Evolutionary conservation across 2,113 vertebrate species (phyloP), one percentile per base, ranked within the genome.

Genomic region (Archocentrus centrarchus): DNA sequence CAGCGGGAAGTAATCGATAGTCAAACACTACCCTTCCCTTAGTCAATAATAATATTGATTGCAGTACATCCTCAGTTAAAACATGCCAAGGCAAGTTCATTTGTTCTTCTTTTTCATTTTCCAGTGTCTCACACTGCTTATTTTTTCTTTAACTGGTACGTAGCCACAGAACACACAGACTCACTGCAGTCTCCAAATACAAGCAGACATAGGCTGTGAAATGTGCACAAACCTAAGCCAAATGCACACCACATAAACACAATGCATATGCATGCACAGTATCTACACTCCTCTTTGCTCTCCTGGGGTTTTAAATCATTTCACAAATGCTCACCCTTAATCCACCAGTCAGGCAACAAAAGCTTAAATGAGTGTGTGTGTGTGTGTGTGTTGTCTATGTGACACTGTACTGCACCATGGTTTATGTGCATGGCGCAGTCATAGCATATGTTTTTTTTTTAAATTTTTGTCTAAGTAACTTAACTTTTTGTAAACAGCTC

Each of bases 1-100:
- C 53, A 81, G 30, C 63, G 75, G 53, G 59, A 82, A 76, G 61
- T 53, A 87, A 90, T 94, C 87, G 6, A 88, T 88, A 79, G 63
- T 82, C 81, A 86, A 92, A 91, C 83, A 55, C 75, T 82, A 62
- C 80, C 61, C 85, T 78, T 73, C 64, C 83, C 58, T 79, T 39
- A 13, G 41, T 91, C 90, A 88, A 80, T 91, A 87, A 78, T n/a
- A 80, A 64, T 90, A 93, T 93, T 83, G 87, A 93, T 80, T 89
- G 61, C 2, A 8, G 44, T 81, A 75, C 58, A 70, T 82, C 47
- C 75, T 63, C 80, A 79, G 75, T 87, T 87, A 85, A 83, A 84
- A 81, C 63, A 80, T 84, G 66, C 84, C 30, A 27, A 39, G 17
- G 66, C 73, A 59, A 84, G 59, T 70, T 59, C 6, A 79, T 75